A percentile compares a stretch with the other conserved stretches of the same genome.
These are phyloP conservation scores for Alaudala cheleensis DNA, from an alignment of 2,113 vertebrate genomes.

Conservation along the genomic window DNA sequence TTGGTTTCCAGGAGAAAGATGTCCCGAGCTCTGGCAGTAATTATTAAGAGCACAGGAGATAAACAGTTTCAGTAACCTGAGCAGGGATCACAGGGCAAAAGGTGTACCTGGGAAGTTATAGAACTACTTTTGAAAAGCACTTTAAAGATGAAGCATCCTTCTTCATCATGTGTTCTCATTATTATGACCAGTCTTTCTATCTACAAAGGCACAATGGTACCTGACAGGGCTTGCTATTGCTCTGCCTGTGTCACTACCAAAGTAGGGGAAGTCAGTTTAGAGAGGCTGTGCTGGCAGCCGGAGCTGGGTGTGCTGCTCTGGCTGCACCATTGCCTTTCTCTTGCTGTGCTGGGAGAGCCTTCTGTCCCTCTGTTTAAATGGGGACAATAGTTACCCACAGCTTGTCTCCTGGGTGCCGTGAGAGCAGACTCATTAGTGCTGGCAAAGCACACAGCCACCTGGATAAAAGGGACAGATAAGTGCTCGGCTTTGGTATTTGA, in stretches of 20 bases:
- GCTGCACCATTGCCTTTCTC: neutral
- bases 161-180: neutral
- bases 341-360: neutral
- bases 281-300: neutral
- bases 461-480: neutral
- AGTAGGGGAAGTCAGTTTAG: neutral
- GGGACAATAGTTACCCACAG: neutral
- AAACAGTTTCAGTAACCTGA: neutral
- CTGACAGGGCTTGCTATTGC: neutral
- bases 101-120: neutral
- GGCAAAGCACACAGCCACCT: neutral
- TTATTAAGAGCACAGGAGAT: neutral
- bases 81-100: neutral
- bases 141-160: neutral
- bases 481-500: neutral
- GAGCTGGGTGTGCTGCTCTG: neutral
- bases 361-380: neutral
- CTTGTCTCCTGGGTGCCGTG: accelerated
- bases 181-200: neutral
- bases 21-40: neutral
- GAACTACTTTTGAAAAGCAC: neutral
- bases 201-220: neutral
- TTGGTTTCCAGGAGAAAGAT: neutral
- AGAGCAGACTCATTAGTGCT: neutral
- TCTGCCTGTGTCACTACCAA: neutral